Evolutionary conservation across 2,797 vertebrate genomes (phyloP), one percentile per base, ranked within the genome.

Genomic region (Fistularia tabacaria): DNA sequence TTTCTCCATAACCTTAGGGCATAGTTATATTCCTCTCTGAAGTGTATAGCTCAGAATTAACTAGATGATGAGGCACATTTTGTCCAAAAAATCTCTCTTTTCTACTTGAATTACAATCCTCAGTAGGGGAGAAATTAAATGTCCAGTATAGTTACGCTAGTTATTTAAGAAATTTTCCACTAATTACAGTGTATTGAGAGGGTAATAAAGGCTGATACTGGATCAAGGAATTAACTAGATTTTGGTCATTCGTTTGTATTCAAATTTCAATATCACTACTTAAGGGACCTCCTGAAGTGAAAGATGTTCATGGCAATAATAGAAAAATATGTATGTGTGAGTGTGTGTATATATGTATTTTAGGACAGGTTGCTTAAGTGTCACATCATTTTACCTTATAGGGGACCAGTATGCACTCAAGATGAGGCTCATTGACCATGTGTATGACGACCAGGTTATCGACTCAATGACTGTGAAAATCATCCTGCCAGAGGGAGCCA

Each of bases 381-480:
- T 25, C 25, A n/a, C n/a, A n/a, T n/a, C n/a, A 2, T 25, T 25
- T 25, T 25, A 25, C 25, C 14, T 25, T 45, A 3, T 65, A 99
- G 97, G 97, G 67, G 97, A 99, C 81, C 95, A 99, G 69, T 99
- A 98, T 49, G 96, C 97, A 7, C 78, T 99, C 84, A 98, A 97
- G 85, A 98, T 99, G 93, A 92, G 97, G 59, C 92, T 99, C 57
- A 92, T 98, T 6, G 97, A 99, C 83, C 97, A 99, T 0, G 95
- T 99, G 6, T 99, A 98, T 63, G 97, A 99, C 52, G 96, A 99
- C 64, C 97, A 99, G 80, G 95, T 99, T 51, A 96, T 96, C 0
- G 96, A 99, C 67, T 90, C 89, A 7, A 82, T 99, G 65, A 98
- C 93, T 0, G 93, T 99, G 67, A 99, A 94, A 84, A 94, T 99